Evolutionary conservation across 1,140 invertebrate genomes (phyloP), one percentile per base, ranked within the genome.

Genomic region (Diachasmimorpha longicaudata): DNA sequence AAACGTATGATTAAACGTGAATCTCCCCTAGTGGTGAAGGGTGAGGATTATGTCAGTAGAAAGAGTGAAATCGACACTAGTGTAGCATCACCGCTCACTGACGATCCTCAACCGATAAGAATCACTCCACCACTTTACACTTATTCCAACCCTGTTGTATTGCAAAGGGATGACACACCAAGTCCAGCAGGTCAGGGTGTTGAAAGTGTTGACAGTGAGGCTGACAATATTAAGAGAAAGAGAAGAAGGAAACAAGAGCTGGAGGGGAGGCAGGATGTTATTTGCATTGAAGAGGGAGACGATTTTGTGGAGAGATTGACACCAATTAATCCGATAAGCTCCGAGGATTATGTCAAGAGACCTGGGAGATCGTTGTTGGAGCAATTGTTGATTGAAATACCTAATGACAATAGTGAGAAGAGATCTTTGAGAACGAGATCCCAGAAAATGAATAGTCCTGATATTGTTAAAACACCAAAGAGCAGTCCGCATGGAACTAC

Each of bases 331-430:
- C 78, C 85, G 9, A 84, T 85, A 21, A 86, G 81, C 23, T 58
- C 84, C 0, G 85, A 89, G 9, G 87, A 88, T 21, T 86, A 84
- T 55, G 81, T 84, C 4, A 85, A 85, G 19, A 80, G 84, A 14
- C 80, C 85, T 4, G 78, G 85, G 1, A 94, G 94, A 81, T 93
- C 92, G 52, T 85, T 94, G 44, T 85, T 94, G 8, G 93, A 95
- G 81, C 93, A 95, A 81, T 87, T 95, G 70, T 87, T 94, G 0
- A 95, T 95, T 79, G 94, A 95, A 80, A 95, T 95, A 76, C 94
- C 94, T 4, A 90, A 91, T 70, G 92, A 93, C 36, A 90, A 88
- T 68, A 87, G 85, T 14, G 90, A 90, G 9, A 92, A 92, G 74
- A 85, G 90, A 74, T 90, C 90, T 3, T 83, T 94, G 14, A 87